phyloP scores from a whole-genome alignment of 2,888 invertebrate genomes.

The Dromius quadrimaculatus region DNA sequence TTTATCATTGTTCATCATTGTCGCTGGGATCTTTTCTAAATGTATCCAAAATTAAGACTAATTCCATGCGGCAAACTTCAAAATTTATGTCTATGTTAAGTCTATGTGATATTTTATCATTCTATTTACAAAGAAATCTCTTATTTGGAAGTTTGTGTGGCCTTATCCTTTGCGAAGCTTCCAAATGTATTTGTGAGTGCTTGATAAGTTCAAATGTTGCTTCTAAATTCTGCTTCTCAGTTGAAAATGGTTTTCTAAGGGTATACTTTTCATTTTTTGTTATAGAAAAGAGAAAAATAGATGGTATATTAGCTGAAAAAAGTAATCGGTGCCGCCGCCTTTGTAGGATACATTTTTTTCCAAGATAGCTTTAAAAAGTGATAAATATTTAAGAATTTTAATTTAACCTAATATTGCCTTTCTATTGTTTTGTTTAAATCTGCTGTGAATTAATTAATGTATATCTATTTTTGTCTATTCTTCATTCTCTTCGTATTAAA shows the following conservation, averaged over 20 bases:
- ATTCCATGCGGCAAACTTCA: neutral
- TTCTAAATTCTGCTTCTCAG: neutral
- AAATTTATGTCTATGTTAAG: neutral
- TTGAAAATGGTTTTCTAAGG: neutral
- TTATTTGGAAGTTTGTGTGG: constrained; percentile 34
- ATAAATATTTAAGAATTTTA: too few relatives aligned
- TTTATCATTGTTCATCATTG: neutral
- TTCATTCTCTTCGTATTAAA: too few relatives aligned
- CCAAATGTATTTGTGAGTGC: constrained; percentile 28
- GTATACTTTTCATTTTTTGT: too few relatives aligned
- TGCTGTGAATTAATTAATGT: too few relatives aligned
- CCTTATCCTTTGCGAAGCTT: constrained; percentile 36
- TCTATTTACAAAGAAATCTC: constrained; percentile 36
- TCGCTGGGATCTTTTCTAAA: neutral
- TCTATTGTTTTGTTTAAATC: too few relatives aligned
- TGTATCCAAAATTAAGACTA: neutral
- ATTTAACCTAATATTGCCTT: too few relatives aligned
- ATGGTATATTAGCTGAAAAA: too few relatives aligned
- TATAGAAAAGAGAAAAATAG: too few relatives aligned
- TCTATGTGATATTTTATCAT: constrained; percentile 46
- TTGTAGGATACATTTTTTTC: too few relatives aligned
- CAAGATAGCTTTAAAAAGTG: too few relatives aligned
- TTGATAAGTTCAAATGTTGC: constrained; percentile 11
- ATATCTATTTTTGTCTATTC: too few relatives aligned
- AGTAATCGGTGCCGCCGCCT: too few relatives aligned